Evolutionary conservation across 2,797 vertebrate species (phyloP), one percentile per base, ranked within the genome.

Genomic region (Arremon brunneinucha): DNA sequence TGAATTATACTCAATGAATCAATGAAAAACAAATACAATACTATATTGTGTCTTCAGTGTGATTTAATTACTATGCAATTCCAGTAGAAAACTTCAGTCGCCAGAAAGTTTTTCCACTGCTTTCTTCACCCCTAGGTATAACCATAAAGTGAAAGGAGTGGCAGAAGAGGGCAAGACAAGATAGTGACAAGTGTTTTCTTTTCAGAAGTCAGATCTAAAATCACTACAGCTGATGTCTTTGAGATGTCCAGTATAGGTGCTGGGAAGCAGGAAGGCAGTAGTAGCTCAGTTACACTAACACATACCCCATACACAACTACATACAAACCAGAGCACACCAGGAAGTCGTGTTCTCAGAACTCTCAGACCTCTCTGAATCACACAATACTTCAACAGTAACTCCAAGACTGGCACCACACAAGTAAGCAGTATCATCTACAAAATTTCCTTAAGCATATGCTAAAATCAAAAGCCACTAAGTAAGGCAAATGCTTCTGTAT

Each of bases 1-100:
- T 44, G 4, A 62, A 56, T 83, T 49, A 95, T 15, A 92, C 53
- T 93, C 56, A 97, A 60, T 44, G n/a, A 93, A 76, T 5, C 7
- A 3, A 24, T 11, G 52, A 85, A 79, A 84, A 85, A 44, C 8
- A 0, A 69, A 78, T 34, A 44, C 16, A 87, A 79, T 16, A 34
- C 14, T 41, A 2, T 9, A 35, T 1, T 2, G 5, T 32, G 47
- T 28, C 15, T 77, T 84, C 34, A 34, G 27, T 24, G 13, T 34
- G 27, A 74, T 72, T 91, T 70, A 85, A 62, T 52, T 72, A 46
- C 35, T 71, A 10, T 27, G 52, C 11, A 63, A 30, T 52, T 63
- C 21, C 83, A 85, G 20, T 2, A 78, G 16, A 87, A 84, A 37
- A 37, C 14, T 74, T 77, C 22, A 26, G 64, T 57, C 35, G 47